Evolutionary conservation across 2,797 vertebrate genomes (phyloP), one percentile per base, ranked within the genome.

Genomic region (Ibycter americanus): DNA sequence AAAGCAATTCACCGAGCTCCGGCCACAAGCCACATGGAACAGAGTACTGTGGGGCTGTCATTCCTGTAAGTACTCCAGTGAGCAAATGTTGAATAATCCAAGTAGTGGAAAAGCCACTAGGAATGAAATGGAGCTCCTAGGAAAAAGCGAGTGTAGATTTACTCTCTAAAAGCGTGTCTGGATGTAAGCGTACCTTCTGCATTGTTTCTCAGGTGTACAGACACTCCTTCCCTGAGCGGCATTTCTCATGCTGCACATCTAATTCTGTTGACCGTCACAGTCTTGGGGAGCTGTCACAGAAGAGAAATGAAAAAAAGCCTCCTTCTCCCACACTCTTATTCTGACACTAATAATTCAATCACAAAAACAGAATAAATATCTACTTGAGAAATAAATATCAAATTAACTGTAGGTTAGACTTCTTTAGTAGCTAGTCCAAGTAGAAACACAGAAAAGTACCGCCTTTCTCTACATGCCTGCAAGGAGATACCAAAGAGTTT

Each of bases 181-280:
- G 49, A 87, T 56, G 5, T n/a, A 63, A 63, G 7, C 4, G 6
- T 7, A 62, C 15, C 17, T 73, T 71, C 40, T 66, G 23, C 26
- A 32, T 51, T 55, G 4, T 67, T 58, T 82, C 49, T 90, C n/a
- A 72, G 18, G 44, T 44, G 63, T 76, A 14, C 16, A 91, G 47
- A 52, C 27, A 40, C 0, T 1, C 1, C 6, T 47, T 71, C 15
- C 67, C 15, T 61, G 6, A 44, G 16, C 8, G 31, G 4, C 1
- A 32, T 65, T 51, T 71, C 22, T 90, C 27, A 15, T 36, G 16
- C 3, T 87, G 4, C 15, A 31, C 5, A 11, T 82, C 44, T 49
- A 65, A 22, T 44, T 81, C 29, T 89, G 2, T 46, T 71, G 16
- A 76, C 27, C 4, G 25, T 13, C 22, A 49, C 15, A 58, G 51